Evolutionary conservation across 2,888 invertebrate species (phyloP).

Genomic region (Agriopis marginaria): DNA sequence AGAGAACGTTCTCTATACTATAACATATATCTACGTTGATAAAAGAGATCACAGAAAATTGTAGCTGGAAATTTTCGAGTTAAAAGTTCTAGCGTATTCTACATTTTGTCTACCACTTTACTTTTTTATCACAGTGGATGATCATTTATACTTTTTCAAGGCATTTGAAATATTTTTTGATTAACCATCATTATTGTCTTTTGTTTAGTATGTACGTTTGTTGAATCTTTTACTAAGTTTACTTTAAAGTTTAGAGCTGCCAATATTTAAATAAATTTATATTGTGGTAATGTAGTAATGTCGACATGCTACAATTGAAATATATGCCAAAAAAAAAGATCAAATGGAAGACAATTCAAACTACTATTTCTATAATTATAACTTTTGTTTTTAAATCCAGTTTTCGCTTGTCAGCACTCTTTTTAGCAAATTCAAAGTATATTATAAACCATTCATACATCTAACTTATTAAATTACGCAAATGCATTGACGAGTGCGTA

Average conservation of each 20-base stretch:
- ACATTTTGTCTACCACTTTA: slow-evolving; percentile 79
- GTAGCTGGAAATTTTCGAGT: slow-evolving; percentile 86
- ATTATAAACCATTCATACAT: slow-evolving; percentile 66
- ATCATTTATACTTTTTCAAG: slow-evolving; percentile 73
- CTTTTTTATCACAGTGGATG: slow-evolving; percentile 83
- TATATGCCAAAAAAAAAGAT: slow-evolving; percentile 76
- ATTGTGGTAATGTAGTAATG: slow-evolving; percentile 68
- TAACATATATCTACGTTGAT: slow-evolving; percentile 82
- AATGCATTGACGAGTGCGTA: slow-evolving; percentile 78
- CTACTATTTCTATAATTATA: slow-evolving; percentile 55
- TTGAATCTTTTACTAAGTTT: slow-evolving; percentile 16
- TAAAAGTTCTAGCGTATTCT: slow-evolving; percentile 79
- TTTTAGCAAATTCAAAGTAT: slow-evolving; percentile 67
- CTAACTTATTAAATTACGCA: slow-evolving; percentile 79
- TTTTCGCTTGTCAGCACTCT: slow-evolving; percentile 58
- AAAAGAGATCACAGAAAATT: slow-evolving; percentile 87
- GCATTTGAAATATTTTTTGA: slow-evolving; percentile 67
- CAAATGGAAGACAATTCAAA: slow-evolving; percentile 78
- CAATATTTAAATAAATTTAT: slow-evolving; percentile 45
- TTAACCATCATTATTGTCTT: slow-evolving; percentile 74
- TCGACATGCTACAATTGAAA: slow-evolving; percentile 81
- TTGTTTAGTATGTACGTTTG: slow-evolving; percentile 39
- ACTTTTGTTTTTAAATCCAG: slow-evolving; percentile 58
- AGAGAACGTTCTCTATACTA: slow-evolving; percentile 73
- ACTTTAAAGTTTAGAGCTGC: slow-evolving; percentile 50